Evolutionary conservation across 1,140 invertebrate genomes (phyloP).

Genomic region (Dreissena polymorpha): DNA sequence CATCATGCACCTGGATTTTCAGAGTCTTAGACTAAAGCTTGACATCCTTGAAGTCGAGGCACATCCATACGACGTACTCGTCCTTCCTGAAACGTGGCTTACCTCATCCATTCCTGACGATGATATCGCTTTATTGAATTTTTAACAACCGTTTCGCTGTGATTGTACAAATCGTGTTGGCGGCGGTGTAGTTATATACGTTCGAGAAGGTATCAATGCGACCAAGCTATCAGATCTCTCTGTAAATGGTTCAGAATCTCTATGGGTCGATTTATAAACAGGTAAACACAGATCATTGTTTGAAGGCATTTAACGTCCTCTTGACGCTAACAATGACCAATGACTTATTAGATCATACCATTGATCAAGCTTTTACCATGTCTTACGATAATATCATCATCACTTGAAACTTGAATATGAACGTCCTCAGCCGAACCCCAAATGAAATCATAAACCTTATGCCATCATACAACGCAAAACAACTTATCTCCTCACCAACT

Average conservation of each 20-base stretch:
- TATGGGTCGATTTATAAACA: constrained; percentile 7
- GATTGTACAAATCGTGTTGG: too few species aligned
- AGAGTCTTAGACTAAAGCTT: too few species aligned
- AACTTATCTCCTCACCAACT: constrained; percentile 18
- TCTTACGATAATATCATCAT: constrained; percentile 11
- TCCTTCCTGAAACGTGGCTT: too few species aligned
- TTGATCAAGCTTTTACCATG: constrained; percentile 19
- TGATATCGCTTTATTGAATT: too few species aligned
- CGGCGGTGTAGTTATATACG: too few species aligned
- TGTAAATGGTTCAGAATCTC: not conserved
- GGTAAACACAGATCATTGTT: not conserved
- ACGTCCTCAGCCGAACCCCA: not conserved
- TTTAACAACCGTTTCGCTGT: too few species aligned
- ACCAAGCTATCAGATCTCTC: too few species aligned
- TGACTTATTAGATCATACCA: not conserved
- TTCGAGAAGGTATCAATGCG: too few species aligned
- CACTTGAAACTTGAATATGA: constrained; percentile 17
- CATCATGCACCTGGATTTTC: too few species aligned
- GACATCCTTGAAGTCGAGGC: too few species aligned
- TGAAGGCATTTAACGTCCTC: constrained; percentile 21
- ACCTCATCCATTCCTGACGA: too few species aligned
- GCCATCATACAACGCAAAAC: constrained; percentile 10
- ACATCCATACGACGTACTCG: too few species aligned
- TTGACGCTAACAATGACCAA: constrained; percentile 2
- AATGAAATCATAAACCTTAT: constrained; percentile 18